Conservation (phyloP, 2,113 vertebrate genomes). For the Egretta garzetta region DNA sequence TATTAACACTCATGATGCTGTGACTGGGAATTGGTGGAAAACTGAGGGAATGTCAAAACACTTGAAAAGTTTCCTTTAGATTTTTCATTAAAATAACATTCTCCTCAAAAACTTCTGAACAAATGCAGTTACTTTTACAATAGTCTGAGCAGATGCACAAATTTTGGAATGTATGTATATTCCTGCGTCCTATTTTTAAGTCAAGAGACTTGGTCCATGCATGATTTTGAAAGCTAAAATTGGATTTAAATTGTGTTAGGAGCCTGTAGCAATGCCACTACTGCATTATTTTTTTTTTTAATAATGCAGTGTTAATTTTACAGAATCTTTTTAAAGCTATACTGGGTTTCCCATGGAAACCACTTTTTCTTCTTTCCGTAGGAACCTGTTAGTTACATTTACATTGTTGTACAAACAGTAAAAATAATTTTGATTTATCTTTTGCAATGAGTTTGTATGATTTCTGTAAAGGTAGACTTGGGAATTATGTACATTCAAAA, state of each 20-base stretch:
- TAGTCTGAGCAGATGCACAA: neutral
- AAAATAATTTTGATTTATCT: neutral
- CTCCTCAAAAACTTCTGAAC: neutral
- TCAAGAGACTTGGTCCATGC: neutral
- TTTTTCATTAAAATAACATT: neutral
- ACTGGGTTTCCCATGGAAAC: neutral
- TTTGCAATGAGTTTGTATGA: neutral
- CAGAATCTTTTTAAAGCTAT: neutral
- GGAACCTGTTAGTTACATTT: neutral
- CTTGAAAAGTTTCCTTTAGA: neutral
- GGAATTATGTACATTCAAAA: neutral
- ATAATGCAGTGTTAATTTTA: neutral
- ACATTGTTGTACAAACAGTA: neutral
- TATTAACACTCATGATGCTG: neutral
- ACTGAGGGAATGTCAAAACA: neutral
- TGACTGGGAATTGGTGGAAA: neutral
- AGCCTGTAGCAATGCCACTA: neutral
- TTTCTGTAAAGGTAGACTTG: neutral
- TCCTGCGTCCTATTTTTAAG: neutral
- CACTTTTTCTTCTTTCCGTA: neutral
- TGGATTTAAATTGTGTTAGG: neutral
- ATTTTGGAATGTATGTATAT: neutral
- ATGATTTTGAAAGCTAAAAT: neutral
- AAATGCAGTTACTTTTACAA: neutral
- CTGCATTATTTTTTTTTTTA: neutral